Evolutionary conservation across 2,888 invertebrate species (phyloP).

Genomic region (Synergus itoensis): DNA sequence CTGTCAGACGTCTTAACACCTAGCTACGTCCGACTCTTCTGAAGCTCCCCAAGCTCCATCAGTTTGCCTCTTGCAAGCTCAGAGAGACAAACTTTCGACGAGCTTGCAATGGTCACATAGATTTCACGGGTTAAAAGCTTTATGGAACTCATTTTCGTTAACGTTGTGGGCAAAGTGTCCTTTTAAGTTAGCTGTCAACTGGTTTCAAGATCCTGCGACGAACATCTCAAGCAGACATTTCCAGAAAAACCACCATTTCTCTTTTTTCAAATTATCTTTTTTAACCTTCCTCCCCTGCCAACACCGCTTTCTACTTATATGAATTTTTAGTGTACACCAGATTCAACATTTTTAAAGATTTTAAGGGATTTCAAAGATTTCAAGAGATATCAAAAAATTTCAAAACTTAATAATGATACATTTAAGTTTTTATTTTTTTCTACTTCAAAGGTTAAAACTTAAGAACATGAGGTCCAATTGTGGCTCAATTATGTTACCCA

Average conservation of each 20-base stretch:
- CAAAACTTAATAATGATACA: no score
- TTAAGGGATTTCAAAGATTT: no score
- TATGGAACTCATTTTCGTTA: constrained; percentile 70
- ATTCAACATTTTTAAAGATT: no score
- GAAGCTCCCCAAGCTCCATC: constrained; percentile 54
- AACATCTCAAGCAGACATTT: constrained; percentile 15
- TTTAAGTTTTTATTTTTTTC: no score
- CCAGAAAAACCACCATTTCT: background rate
- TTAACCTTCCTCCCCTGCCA: no score
- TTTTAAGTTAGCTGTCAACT: constrained; percentile 54
- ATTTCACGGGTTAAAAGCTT: constrained; percentile 66
- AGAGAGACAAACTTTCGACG: constrained; percentile 45
- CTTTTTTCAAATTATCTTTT: background rate
- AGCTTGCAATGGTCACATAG: constrained; percentile 50
- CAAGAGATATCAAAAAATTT: no score
- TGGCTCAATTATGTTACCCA: no score
- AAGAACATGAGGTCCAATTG: no score
- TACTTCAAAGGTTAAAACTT: no score
- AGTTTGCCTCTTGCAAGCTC: constrained; percentile 41
- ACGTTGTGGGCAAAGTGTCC: constrained; percentile 52
- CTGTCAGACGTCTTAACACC: constrained; percentile 74
- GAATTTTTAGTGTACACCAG: no score
- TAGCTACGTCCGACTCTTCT: constrained; percentile 58
- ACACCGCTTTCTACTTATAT: no score
- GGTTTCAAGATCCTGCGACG: constrained; percentile 50